These are phyloP conservation scores for Drosophila limbata DNA, from an alignment of 2,888 invertebrate genomes.

Conservation along the genomic window DNA sequence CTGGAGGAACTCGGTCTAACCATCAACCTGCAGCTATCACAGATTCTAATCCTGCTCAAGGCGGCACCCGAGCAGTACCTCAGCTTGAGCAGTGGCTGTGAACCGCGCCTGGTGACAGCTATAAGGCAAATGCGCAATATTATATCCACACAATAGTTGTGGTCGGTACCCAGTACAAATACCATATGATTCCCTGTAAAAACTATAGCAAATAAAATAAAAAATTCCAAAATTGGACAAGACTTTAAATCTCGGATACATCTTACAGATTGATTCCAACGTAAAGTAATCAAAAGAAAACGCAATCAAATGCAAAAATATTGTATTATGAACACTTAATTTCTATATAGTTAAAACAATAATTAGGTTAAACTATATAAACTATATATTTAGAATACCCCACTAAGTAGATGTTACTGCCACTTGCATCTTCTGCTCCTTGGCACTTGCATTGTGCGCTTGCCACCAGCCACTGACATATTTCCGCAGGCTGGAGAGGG, in stretches of 20 bases:
- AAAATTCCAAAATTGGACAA: background rate
- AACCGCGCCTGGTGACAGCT: constrained; percentile 90
- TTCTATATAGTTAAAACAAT: constrained; percentile 8
- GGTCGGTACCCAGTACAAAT: background rate
- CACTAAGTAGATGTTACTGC: constrained; percentile 8
- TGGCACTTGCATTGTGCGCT: constrained; percentile 16
- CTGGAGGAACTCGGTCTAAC: constrained; percentile 92
- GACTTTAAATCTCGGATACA: too few species aligned
- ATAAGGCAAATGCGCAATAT: constrained; percentile 92
- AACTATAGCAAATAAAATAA: background rate
- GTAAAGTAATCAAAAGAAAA: background rate
- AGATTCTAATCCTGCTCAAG: constrained; percentile 89
- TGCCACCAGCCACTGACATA: constrained; percentile 77
- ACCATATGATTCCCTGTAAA: background rate
- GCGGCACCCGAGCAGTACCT: constrained; percentile 89
- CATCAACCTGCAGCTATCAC: constrained; percentile 89
- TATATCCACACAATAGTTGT: constrained; percentile 83
- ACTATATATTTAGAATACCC: background rate
- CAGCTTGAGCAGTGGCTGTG: constrained; percentile 88
- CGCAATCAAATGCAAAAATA: constrained; percentile 32
- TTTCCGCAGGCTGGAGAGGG: constrained; percentile 75
- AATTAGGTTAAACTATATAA: constrained; percentile 7
- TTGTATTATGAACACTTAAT: constrained; percentile 32
- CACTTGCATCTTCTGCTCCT: constrained; percentile 45
- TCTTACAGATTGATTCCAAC: background rate